Evolutionary conservation across 1,140 invertebrate genomes (phyloP), one percentile per base, ranked within the genome.

Genomic region (Steinernema khuongi): DNA sequence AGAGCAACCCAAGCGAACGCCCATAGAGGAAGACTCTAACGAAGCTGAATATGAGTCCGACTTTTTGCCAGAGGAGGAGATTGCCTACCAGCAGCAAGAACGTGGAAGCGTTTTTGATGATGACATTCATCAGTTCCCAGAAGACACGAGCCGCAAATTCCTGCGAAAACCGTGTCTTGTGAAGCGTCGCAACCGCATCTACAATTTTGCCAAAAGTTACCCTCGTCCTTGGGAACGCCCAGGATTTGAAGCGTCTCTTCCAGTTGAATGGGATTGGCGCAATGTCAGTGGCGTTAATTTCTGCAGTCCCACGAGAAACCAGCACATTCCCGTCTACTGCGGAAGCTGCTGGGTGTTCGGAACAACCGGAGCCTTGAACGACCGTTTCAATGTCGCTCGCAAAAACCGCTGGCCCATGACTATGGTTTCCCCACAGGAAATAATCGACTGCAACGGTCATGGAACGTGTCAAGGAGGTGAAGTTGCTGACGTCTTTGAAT

Each of bases 251-350:
- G 50, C 50, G 11, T 60, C 50, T 7, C 50, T 88, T 7, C 87
- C 87, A 28, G 68, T 81, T n/a, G 74, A 70, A 28, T 87, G 79
- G 81, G 88, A 88, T 72, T 88, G 88, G 88, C 79, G 88, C 71
- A 88, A 88, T 76, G 79, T 88, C 11, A 85, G 79, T 72, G 87
- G 87, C 1, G 80, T 77, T 19, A 88, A 88, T 74, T 88, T 84
- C 77, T 85, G 80, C 68, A 86, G 85, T 41, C 85, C 87, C 22
- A 88, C 85, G 17, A 78, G 88, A 43, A 88, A 88, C 74, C 83
- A 84, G 50, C 83, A 84, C 31, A 85, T 84, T 67, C 83, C 83
- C 1, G 81, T 81, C 0, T 84, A 84, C 36, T 84, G 83, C 76
- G 83, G 83, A n/a, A 71, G 71, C 31, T 84, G 83, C 70, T 84